Evolutionary conservation across 2,888 invertebrate genomes (phyloP).

Genomic region (Tetrapedia diversipes): DNA sequence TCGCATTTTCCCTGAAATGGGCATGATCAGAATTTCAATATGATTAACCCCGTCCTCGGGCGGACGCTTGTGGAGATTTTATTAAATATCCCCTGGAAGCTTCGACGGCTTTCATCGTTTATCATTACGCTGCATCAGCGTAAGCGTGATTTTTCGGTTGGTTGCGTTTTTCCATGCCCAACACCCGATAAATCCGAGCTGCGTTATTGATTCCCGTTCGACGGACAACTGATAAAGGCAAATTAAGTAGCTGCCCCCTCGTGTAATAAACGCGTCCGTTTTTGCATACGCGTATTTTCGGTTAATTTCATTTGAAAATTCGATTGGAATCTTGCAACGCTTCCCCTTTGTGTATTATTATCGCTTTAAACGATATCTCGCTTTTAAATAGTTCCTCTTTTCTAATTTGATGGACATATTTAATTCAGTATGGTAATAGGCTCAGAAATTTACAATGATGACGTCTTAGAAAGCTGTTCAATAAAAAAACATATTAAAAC

Average conservation of each 20-base stretch:
- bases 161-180: slow-evolving; percentile 6
- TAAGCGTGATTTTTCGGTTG: slow-evolving; percentile 37
- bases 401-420: no score
- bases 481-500: no score
- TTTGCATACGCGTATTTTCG: neutral
- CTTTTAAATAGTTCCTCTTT: no score
- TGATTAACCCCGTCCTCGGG: slow-evolving; percentile 10
- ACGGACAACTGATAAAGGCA: slow-evolving; percentile 26
- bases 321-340: neutral
- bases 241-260: slow-evolving; percentile 17
- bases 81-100: slow-evolving; percentile 17
- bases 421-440: no score
- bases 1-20: neutral
- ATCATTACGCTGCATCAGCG: slow-evolving; percentile 20
- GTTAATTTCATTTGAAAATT: slow-evolving; percentile 7
- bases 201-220: slow-evolving; percentile 28
- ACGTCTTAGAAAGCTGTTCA: no score
- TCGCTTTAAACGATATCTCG: neutral
- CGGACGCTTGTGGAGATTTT: neutral
- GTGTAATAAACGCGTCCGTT: slow-evolving; percentile 1
- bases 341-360: neutral
- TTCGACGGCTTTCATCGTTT: slow-evolving; percentile 26
- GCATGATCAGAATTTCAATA: neutral
- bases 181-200: slow-evolving; percentile 22
- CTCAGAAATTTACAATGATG: no score